Evolutionary conservation across 2,888 invertebrate genomes (phyloP), one percentile per base, ranked within the genome.

Genomic region (Neelides folsomi): DNA sequence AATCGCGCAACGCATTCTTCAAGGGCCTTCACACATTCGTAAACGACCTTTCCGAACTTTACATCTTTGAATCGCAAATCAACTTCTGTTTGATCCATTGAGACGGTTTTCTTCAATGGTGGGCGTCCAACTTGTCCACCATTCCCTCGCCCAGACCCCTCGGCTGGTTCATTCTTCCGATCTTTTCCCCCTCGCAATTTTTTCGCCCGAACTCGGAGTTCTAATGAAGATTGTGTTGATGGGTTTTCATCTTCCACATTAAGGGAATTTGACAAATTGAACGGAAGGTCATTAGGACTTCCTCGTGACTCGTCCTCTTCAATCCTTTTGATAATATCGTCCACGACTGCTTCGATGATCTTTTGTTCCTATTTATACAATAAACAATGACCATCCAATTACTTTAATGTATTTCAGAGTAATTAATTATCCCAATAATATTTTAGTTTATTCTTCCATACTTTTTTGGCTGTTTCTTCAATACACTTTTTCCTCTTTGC

Each of bases 1-100:
- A 92, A 87, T 44, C 93, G 76, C 45, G 79, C 77, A 7, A 87
- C 78, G 66, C 93, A 93, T 66, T 87, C 81, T 71, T 86, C 84
- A 58, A 93, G 71, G 34, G 88, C 88, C 66, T 77, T 76, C 13
- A 87, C 71, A 67, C 88, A 88, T 38, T 76, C 75, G 34, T 76
- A 71, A 35, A 83, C 78, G 48, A 54, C 44, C 20, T 46, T 54
- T 9, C 56, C 66, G 51, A 65, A 66, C 38, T 66, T 55, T 38
- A 66, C 64, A 40, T 60, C 37, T 49, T 65, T 63, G 27, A 64
- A 51, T 49, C 59, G 62, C 51, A 57, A 66, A 67, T 39, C 49
- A 12, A 42, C 37, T 49, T 58, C 53, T 46, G 63, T 63, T 15
- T 59, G 61, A 16, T 27, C 51, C 16, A 41, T 44, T 16, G 18